Evolutionary conservation across 92 coral and sea anemone species (phyloP), one percentile per base, ranked within the genome.

Genomic region (Epizoanthus ramosus): DNA sequence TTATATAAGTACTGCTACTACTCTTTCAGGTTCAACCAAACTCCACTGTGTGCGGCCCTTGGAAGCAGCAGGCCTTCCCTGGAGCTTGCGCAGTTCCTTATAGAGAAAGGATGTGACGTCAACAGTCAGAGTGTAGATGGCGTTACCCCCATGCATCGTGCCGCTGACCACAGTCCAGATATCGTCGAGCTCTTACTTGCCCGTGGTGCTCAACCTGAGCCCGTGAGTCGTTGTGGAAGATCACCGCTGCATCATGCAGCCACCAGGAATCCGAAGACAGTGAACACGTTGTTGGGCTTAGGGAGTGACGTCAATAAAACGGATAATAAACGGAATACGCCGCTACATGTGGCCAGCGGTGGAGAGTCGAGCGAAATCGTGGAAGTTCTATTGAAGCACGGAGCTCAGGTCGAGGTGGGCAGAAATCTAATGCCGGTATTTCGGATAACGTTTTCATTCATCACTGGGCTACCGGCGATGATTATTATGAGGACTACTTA

Each of bases 171-270:
- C 65, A 23, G 63, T 54, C 47, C 79, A 23, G 79, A 56, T 6
- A 74, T 74, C 6, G 47, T 74, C 14, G 39, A 52, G 50, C 22
- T 56, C 65, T 53, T 74, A 24, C 79, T 74, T 6, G 79, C 56
- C 31, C 41, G 17, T 16, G 79, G 79, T 7, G 79, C 79, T 28
- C 41, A 16, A 33, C 65, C 65, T 25, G 79, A 74, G 61, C 45
- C 79, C 47, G 79, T 56, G 79, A 74, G 79, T 24, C 65, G 79
- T 57, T 18, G 25, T 25, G 79, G 79, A 0, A 74, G 52, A 74
- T 56, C 23, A 74, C 79, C 79, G 79, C 64, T 74, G 79, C 79
- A 74, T n/a, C 63, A 74, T 56, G 79, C 79, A 17, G 79, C 65
- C 23, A 56, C 16, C 5, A 63, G 63, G n/a, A 74, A 16, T 14